phyloP scores from a whole-genome alignment of 2,113 vertebrate genomes.

The Tetrax tetrax region DNA sequence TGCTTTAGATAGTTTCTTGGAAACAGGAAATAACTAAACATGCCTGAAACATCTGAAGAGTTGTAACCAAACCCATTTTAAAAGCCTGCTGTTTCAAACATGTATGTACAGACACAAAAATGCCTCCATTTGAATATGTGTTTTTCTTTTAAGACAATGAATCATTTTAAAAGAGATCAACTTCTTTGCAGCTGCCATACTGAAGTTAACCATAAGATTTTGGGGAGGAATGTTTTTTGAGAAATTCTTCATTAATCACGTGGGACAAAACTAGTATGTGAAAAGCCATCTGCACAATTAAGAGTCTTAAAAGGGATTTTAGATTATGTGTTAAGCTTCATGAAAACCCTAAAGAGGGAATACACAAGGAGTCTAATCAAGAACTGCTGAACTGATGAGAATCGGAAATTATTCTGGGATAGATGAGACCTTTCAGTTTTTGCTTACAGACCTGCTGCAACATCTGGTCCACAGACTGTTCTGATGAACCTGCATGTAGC shows the following conservation, averaged over 20 bases:
- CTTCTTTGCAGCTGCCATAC: not conserved
- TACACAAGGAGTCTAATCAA: not conserved
- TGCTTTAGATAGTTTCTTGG: not conserved
- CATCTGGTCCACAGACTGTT: not conserved
- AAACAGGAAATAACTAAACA: not conserved
- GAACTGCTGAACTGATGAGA: not conserved
- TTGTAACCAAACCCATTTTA: not conserved
- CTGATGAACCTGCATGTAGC: not conserved
- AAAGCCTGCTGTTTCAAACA: not conserved
- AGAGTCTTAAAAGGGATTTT: conserved; percentile 45
- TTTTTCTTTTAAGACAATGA: not conserved
- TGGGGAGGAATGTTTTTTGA: not conserved
- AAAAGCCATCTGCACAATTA: conserved; percentile 50
- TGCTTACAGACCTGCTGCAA: not conserved
- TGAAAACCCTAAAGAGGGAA: not conserved
- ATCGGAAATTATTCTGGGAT: not conserved
- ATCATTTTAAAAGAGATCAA: not conserved
- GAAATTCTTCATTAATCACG: conserved; percentile 30
- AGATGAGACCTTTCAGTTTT: not conserved
- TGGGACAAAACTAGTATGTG: not conserved
- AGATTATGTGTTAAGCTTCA: conserved; percentile 30
- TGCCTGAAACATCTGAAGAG: not conserved
- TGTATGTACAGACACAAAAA: not conserved
- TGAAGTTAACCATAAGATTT: not conserved
- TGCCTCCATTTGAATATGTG: not conserved